Evolutionary conservation across 2,888 invertebrate species (phyloP).

Genomic region (Hypomecis atomaria): DNA sequence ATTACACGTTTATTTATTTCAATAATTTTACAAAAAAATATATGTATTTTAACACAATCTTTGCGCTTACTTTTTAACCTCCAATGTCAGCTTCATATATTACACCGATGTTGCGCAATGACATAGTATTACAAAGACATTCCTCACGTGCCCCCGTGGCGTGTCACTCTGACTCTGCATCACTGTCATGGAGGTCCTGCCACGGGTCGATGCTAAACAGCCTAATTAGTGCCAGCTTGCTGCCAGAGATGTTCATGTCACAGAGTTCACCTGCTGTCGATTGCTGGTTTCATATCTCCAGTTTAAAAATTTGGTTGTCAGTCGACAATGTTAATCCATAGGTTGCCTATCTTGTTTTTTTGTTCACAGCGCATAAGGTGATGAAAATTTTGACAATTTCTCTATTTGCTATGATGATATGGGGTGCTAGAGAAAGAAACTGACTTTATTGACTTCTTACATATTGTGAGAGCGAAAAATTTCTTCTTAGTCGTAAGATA

Average conservation of each 20-base stretch:
- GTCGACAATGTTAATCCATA: background rate
- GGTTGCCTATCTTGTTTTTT: too few relatives aligned
- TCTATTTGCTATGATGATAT: too few relatives aligned
- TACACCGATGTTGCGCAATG: slow-evolving; percentile 8
- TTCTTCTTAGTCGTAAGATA: too few relatives aligned
- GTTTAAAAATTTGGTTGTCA: background rate
- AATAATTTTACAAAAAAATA: too few relatives aligned
- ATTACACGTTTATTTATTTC: too few relatives aligned
- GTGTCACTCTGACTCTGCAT: slow-evolving; percentile 4
- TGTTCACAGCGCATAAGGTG: too few relatives aligned
- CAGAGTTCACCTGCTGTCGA: slow-evolving; percentile 18
- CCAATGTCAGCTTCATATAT: background rate
- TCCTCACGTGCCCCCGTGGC: slow-evolving; percentile 6
- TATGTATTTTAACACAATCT: too few relatives aligned
- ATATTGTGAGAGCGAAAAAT: too few relatives aligned
- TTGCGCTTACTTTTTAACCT: too few relatives aligned
- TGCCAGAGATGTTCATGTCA: slow-evolving; percentile 22
- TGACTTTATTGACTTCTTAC: too few relatives aligned
- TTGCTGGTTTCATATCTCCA: background rate
- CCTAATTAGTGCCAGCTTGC: slow-evolving; percentile 57
- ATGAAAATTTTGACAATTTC: too few relatives aligned
- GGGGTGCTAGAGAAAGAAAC: too few relatives aligned
- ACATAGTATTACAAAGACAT: slow-evolving; percentile 10
- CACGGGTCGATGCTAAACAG: slow-evolving; percentile 59
- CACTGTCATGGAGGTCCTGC: slow-evolving; percentile 43